phyloP scores from a whole-genome alignment of 2,113 vertebrate genomes.

The Paraplagusia blochii region DNA sequence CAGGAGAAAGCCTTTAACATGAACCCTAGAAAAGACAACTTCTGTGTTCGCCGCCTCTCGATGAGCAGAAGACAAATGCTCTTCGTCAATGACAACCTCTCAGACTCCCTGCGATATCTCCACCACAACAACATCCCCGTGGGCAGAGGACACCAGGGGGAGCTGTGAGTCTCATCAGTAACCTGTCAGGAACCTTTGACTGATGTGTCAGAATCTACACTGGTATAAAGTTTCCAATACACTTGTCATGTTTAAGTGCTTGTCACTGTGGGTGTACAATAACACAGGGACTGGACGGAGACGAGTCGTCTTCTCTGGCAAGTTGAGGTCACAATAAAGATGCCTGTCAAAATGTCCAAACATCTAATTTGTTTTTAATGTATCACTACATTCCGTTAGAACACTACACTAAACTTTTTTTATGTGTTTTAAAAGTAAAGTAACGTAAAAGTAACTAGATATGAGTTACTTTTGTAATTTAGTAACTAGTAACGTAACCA shows the following conservation, averaged over 20 bases:
- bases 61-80: conserved; percentile 23
- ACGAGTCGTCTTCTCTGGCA: too few relatives aligned
- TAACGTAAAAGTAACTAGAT: too few relatives aligned
- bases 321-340: too few relatives aligned
- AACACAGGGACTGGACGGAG: conserved; percentile 12
- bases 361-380: too few relatives aligned
- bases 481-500: too few relatives aligned
- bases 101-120: conserved; percentile 15
- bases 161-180: conserved; percentile 66
- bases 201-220: conserved; percentile 40
- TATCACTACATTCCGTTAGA: too few relatives aligned
- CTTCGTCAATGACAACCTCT: conserved; percentile 50
- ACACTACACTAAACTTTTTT: too few relatives aligned
- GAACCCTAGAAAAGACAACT: conserved; percentile 20
- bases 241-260: conserved; percentile 56
- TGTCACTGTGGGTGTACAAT: conserved; percentile 30
- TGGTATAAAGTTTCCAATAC: conserved; percentile 60
- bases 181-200: conserved; percentile 62
- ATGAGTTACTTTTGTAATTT: too few relatives aligned
- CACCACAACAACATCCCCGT: conserved; percentile 40
- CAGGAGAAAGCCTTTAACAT: too few relatives aligned
- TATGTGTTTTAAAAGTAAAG: too few relatives aligned
- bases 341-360: too few relatives aligned
- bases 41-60: too few relatives aligned
- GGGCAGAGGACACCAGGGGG: conserved; percentile 44